These are phyloP conservation scores for Lepus townsendii DNA, from an alignment of 2,797 vertebrate species.

Conservation along the genomic window DNA sequence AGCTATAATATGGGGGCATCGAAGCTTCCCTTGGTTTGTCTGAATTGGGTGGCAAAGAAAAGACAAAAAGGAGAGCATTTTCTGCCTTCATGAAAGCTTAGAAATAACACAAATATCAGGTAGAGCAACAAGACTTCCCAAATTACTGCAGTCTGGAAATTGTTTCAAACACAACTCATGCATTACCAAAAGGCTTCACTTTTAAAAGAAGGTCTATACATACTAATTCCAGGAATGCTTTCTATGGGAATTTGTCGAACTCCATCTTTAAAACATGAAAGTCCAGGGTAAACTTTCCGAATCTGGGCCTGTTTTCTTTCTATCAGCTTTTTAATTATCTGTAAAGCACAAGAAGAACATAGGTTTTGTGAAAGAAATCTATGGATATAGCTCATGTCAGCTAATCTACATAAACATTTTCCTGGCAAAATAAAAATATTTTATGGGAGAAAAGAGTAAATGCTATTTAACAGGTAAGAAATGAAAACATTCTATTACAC, in stretches of 20 bases:
- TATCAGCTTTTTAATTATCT: slow-evolving; percentile 99
- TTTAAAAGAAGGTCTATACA: slow-evolving; percentile 84
- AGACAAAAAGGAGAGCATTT: background rate
- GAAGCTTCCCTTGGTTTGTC: background rate
- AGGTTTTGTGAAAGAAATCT: slow-evolving; percentile 4
- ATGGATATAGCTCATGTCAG: background rate
- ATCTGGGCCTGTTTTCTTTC: slow-evolving; percentile 99
- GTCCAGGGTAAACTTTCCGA: slow-evolving; percentile 98
- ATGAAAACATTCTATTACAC: background rate
- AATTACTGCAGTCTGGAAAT: background rate
- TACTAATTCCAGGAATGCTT: slow-evolving; percentile 99
- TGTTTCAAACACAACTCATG: slow-evolving; percentile 58
- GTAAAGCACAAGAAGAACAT: slow-evolving; percentile 78
- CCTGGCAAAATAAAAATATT: slow-evolving; percentile 19
- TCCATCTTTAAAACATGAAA: slow-evolving; percentile 99
- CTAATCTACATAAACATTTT: background rate
- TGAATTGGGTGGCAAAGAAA: background rate
- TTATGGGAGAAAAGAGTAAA: background rate
- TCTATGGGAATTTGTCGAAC: slow-evolving; percentile 99
- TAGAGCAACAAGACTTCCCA: background rate
- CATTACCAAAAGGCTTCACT: slow-evolving; percentile 12
- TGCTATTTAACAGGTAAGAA: background rate
- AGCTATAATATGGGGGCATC: background rate
- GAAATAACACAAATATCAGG: background rate
- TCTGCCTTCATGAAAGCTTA: background rate